These are phyloP conservation scores for Rhyzopertha dominica DNA, from an alignment of 1,140 invertebrate species.

Conservation along the genomic window DNA sequence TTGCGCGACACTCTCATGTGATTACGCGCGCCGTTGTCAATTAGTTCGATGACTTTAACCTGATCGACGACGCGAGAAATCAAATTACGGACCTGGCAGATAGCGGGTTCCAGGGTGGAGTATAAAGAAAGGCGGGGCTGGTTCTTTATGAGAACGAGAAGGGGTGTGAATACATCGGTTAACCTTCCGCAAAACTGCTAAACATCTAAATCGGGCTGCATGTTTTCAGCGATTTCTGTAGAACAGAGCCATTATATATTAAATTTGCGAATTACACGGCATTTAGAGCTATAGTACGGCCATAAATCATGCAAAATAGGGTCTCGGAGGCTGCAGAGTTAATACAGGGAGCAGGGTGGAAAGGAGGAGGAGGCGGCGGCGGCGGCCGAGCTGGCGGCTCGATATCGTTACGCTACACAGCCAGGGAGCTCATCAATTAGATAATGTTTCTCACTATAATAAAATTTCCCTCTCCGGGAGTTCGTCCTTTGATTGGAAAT, in stretches of 20 bases:
- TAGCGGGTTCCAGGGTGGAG: slow-evolving; percentile 26
- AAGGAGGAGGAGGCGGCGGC: too few species aligned
- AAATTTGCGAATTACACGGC: slow-evolving; percentile 45
- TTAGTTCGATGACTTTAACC: too few species aligned
- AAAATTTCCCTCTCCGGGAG: too few species aligned
- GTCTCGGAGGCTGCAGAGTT: slow-evolving; percentile 34
- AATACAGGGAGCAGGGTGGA: slow-evolving; percentile 38
- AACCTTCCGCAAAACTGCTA: slow-evolving; percentile 31
- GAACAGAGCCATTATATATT: slow-evolving; percentile 40
- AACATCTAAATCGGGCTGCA: slow-evolving; percentile 27
- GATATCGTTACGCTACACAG: too few species aligned
- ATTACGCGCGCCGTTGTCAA: too few species aligned
- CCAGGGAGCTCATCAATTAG: slow-evolving; percentile 17
- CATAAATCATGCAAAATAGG: slow-evolving; percentile 44
- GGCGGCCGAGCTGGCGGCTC: slow-evolving; percentile 11
- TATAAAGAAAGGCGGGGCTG: slow-evolving; percentile 27
- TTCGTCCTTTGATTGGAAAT: too few species aligned
- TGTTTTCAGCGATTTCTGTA: slow-evolving; percentile 39
- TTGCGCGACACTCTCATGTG: too few species aligned
- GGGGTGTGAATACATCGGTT: slow-evolving; percentile 28
- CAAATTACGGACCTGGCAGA: slow-evolving; percentile 18
- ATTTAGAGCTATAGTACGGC: slow-evolving; percentile 42
- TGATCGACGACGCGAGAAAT: slow-evolving; percentile 6
- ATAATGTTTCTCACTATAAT: too few species aligned
- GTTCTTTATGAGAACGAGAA: slow-evolving; percentile 19